A percentile compares a stretch with the other conserved stretches of the same genome.
These are phyloP conservation scores for Xenopus petersii DNA, from an alignment of 2,797 vertebrate genomes.

Conservation along the genomic window DNA sequence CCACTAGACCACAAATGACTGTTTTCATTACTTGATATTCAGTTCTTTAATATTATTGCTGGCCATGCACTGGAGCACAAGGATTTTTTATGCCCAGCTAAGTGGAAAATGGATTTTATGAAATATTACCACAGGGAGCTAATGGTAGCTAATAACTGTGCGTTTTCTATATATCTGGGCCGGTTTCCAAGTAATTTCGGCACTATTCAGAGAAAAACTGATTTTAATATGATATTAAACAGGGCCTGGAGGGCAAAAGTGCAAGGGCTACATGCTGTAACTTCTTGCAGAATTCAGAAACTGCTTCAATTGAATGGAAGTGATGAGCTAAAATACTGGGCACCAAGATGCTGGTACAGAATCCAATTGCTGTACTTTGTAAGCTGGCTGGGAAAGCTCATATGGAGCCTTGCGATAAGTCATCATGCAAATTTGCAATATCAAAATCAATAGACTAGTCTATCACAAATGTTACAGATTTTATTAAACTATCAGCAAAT, in stretches of 20 bases:
- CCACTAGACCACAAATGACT: conserved; percentile 1
- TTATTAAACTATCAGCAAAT: conserved; percentile 21
- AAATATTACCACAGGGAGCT: conserved; percentile 35
- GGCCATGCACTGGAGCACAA: conserved; percentile 1
- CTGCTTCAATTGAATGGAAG: conserved; percentile 5
- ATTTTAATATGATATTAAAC: conserved; percentile 42
- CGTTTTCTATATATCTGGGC: conserved; percentile 31
- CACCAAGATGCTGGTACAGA: background rate
- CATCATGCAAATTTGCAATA: background rate
- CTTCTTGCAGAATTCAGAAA: conserved; percentile 21
- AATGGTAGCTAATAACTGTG: conserved; percentile 28
- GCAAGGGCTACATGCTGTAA: conserved; percentile 26
- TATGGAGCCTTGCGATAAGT: background rate
- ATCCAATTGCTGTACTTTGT: background rate
- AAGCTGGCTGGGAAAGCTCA: conserved; percentile 7
- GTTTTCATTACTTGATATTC: conserved; percentile 16
- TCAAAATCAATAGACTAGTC: conserved; percentile 11
- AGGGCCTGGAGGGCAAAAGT: conserved; percentile 27
- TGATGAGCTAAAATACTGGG: conserved; percentile 16
- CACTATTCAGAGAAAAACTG: conserved; percentile 32
- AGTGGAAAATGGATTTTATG: conserved; percentile 12
- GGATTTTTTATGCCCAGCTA: conserved; percentile 16
- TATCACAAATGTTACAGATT: background rate
- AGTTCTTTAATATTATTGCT: conserved; percentile 5
- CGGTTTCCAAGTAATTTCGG: conserved; percentile 23